These are phyloP conservation scores for Halocaridina rubra DNA, from an alignment of 2,888 invertebrate species.

Conservation along the genomic window DNA sequence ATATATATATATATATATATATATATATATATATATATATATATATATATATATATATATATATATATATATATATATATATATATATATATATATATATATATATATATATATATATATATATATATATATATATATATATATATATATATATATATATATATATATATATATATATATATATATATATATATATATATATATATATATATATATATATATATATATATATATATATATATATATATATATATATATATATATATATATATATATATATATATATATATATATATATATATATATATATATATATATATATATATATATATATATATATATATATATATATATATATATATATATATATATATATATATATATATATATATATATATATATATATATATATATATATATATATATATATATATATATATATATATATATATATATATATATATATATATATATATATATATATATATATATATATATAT, in stretches of 20 bases:
- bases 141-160: neutral
- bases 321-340: neutral
- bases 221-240: neutral
- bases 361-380: neutral
- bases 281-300: neutral
- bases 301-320: neutral
- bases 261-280: neutral
- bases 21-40: neutral
- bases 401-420: neutral
- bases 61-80: neutral
- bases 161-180: neutral
- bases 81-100: neutral
- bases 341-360: neutral
- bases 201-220: neutral
- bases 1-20: conserved; percentile 1
- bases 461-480: neutral
- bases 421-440: neutral
- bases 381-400: neutral
- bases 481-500: neutral
- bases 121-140: neutral
- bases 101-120: neutral
- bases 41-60: neutral
- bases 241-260: neutral
- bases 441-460: neutral
- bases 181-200: neutral